Evolutionary conservation across 2,113 vertebrate species (phyloP).

Genomic region (Oreotrochilus melanogaster): DNA sequence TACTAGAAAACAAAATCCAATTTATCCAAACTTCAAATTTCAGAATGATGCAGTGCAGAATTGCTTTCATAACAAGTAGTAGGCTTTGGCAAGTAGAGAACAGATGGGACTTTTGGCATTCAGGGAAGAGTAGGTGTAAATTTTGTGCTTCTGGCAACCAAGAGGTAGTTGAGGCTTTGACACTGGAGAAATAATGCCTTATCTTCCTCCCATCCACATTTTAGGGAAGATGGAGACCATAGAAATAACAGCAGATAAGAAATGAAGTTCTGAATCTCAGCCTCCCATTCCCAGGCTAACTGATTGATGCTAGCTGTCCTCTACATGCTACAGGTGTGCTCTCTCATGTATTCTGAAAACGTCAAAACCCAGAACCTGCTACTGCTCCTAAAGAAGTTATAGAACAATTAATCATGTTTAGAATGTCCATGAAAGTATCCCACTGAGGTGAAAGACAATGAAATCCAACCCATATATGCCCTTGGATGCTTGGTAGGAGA

Average conservation of each 20-base stretch:
- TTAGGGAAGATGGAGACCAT: neutral
- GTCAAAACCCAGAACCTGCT: neutral
- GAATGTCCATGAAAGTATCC: neutral
- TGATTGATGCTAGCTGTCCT: neutral
- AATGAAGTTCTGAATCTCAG: neutral
- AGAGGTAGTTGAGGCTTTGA: constrained; percentile 63
- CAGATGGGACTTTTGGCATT: constrained; percentile 69
- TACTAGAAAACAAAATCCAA: neutral
- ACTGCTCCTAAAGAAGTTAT: neutral
- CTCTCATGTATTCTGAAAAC: neutral
- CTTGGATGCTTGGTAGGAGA: neutral
- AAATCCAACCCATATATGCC: neutral
- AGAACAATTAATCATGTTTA: neutral
- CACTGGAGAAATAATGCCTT: constrained; percentile 25
- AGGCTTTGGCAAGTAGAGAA: constrained; percentile 54
- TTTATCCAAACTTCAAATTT: constrained; percentile 20
- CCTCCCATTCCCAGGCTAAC: neutral
- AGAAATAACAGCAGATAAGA: neutral
- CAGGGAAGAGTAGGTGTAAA: constrained; percentile 57
- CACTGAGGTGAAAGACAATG: neutral
- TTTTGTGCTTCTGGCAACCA: constrained; percentile 64
- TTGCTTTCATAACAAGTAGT: constrained; percentile 56
- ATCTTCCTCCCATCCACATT: constrained; percentile 17
- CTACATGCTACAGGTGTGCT: neutral
- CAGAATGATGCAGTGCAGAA: constrained; percentile 39